phyloP scores from a whole-genome alignment of 2,113 vertebrate genomes.

The Aspidoscelis tigris region DNA sequence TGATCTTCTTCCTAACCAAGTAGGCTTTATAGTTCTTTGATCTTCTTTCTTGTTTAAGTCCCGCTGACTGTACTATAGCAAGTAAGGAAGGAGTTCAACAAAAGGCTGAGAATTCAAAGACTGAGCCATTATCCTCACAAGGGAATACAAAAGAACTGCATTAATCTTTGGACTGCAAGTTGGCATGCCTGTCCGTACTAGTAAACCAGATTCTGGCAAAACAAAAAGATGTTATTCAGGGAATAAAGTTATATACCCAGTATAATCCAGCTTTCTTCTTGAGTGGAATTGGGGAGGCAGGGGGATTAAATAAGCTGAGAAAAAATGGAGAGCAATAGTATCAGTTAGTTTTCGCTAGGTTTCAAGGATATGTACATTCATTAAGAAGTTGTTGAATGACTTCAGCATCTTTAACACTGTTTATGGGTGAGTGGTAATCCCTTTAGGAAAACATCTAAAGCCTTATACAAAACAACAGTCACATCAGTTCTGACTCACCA shows the following conservation, averaged over 20 bases:
- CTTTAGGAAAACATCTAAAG: slow-evolving; percentile 52
- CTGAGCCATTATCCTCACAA: too few relatives aligned
- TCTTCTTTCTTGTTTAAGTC: neutral
- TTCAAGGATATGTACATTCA: slow-evolving; percentile 25
- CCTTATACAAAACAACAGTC: slow-evolving; percentile 39
- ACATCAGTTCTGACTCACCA: accelerated
- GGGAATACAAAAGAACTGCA: neutral
- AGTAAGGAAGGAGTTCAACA: neutral
- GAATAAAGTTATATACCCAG: neutral
- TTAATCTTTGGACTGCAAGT: neutral
- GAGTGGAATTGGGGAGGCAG: neutral
- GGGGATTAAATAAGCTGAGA: neutral
- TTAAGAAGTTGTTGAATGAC: slow-evolving; percentile 38
- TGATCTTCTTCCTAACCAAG: neutral
- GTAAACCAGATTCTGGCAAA: neutral
- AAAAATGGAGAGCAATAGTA: slow-evolving; percentile 18
- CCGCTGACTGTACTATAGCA: neutral
- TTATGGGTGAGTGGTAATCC: slow-evolving; percentile 49
- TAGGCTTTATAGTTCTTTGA: too few relatives aligned
- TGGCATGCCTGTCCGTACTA: neutral
- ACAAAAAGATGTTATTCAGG: neutral
- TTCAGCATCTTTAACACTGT: slow-evolving; percentile 57
- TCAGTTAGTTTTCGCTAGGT: slow-evolving; percentile 23
- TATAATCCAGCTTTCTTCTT: neutral
- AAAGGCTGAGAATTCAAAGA: neutral